Evolutionary conservation across 2,888 invertebrate species (phyloP), one percentile per base, ranked within the genome.

Genomic region (Microdon myrmicae): DNA sequence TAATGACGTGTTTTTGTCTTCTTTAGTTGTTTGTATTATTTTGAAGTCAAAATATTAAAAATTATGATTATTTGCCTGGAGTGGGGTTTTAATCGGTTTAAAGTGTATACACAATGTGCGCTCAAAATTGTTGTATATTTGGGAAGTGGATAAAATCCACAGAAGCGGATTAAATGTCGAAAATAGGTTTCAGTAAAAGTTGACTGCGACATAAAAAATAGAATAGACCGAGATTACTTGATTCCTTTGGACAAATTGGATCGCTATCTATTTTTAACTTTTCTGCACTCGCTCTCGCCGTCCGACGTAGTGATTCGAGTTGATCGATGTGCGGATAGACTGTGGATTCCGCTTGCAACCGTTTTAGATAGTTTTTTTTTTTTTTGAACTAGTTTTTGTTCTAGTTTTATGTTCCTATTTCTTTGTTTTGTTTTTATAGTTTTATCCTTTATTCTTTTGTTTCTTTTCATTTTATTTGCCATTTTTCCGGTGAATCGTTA

Each of bases 201-300:
- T 22, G 12, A 12, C 10, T 10, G 20, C 9, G 7, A 31, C 17
- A 31, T 7, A n/a, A n/a, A n/a, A n/a, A n/a, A 23, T 29, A 31
- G 14, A 37, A 12, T 9, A 9, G 49, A 8, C 7, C 17, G n/a
- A 14, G 14, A 16, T 9, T 8, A 43, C 22, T 35, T 8, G 32
- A 43, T 35, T 47, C 47, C 16, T n/a, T 20, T 6, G 23, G 14
- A 32, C 14, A 48, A 48, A 60, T 55, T 48, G 32, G 43, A 60
- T 60, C 32, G 60, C 38, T 55, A 44, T 43, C 17, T 48, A 34
- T 60, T 38, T 44, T 48, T 54, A 38, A 32, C 28, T 43, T 55
- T 55, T 56, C 44, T 49, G 56, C 56, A 56, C 49, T 61, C 39
- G 44, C 44, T 44, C 29, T 54, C 41, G 35, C n/a, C n/a, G n/a